Base-by-base conservation (phyloP, 2,113 vertebrate species). In the Platichthys flesus region DNA sequence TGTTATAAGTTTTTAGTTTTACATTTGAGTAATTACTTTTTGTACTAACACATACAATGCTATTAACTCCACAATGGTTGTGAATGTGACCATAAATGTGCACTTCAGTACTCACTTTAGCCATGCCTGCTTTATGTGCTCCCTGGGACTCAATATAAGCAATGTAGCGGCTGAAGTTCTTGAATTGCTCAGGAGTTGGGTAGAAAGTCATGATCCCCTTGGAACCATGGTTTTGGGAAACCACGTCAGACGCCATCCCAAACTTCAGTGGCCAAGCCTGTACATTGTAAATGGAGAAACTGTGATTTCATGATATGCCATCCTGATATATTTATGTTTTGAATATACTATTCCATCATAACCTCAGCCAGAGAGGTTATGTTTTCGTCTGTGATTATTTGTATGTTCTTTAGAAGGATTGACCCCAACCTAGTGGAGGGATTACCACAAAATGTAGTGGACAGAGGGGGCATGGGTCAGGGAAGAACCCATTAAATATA, bases 111-210 rank as follows among this genome's bases (percentile, higher is more conserved):
- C 91, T 93, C 85, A 97, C 97, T 95, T 97, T 99, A 61, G 97
- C 97, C 77, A 99, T 94, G 2, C 97, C 97, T 56, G 97, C 97
- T 63, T 94, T 95, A 79, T 98, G 97, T 2, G 97, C 97, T 64
- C 97, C 97, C 88, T 97, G 96, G 7, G 97, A 96, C 87, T 99
- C 97, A 52, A 99, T 95, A 67, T 96, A 98, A 15, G 96, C 97
- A 49, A 99, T 91, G 80, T 99, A 99, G 3, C 97, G 95, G 85
- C 89, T 97, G 92, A 98, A 99, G 90, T 98, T 94, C 64, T 93
- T 95, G 89, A 98, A 99, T 85, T 99, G 95, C 63, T 97, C 97
- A 74, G 87, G 88, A 24, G 95, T 97, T 8, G 97, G 97, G 76
- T 95, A 95, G 93, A 99, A 99, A 3, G 97, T 99, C 97, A 97